These are phyloP conservation scores for Eulimnadia texana DNA, from an alignment of 1,140 invertebrate genomes.

Conservation along the genomic window DNA sequence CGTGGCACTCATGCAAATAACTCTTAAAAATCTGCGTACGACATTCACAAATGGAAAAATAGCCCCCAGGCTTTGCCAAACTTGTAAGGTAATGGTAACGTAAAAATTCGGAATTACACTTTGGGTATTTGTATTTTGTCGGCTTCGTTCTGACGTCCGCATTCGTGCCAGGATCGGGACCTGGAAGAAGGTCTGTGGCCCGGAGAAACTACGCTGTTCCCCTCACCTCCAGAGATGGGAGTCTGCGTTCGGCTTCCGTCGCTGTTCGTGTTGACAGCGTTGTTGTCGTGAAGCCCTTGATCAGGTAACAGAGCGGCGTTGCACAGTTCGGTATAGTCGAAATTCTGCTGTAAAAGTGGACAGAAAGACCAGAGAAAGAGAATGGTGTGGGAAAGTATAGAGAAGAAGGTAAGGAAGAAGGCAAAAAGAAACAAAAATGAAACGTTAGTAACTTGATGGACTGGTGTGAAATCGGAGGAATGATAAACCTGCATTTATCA, in stretches of 20 bases:
- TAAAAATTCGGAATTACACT: conserved; percentile 73
- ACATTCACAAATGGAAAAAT: neutral
- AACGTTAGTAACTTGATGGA: too few relatives aligned
- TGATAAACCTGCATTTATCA: too few relatives aligned
- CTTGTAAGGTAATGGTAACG: too few relatives aligned
- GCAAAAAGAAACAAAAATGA: conserved; percentile 3
- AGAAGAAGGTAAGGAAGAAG: neutral
- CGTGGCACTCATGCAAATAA: neutral
- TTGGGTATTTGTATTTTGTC: conserved; percentile 96
- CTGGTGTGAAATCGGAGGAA: too few relatives aligned
- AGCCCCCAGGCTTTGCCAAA: too few relatives aligned
- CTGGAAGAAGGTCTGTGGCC: conserved; percentile 24
- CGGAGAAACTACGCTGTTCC: conserved; percentile 18
- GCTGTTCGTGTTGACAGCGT: conserved; percentile 23
- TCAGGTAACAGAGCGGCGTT: conserved; percentile 30
- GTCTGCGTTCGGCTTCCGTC: conserved; percentile 26
- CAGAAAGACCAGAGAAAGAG: neutral
- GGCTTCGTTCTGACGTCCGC: conserved; percentile 77
- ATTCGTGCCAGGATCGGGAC: conserved; percentile 75
- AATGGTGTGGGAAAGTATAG: conserved; percentile 4
- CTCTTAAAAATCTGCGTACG: neutral
- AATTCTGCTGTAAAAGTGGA: conserved; percentile 41
- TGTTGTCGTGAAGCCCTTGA: conserved; percentile 22
- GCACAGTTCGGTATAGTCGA: conserved; percentile 75
- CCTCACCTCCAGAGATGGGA: conserved; percentile 20